Evolutionary conservation across 2,888 invertebrate genomes (phyloP), one percentile per base, ranked within the genome.

Genomic region (Endotricha flammealis): DNA sequence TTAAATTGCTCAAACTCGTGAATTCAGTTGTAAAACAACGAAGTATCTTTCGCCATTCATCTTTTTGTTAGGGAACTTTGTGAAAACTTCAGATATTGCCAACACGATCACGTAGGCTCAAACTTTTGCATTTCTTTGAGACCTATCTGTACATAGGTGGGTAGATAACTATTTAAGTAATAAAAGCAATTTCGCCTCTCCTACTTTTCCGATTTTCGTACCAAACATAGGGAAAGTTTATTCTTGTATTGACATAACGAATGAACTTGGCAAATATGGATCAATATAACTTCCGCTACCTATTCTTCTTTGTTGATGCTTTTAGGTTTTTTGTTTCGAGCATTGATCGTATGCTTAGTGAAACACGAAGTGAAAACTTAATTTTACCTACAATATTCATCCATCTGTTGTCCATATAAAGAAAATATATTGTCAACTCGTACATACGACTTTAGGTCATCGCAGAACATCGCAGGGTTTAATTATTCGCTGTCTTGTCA

Each of bases 141-240:
- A 29, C 29, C 2, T 34, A 12, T 24, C n/a, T 35, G 17, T 22
- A 6, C 12, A 14, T 12, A 31, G 36, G 24, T 22, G 29, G 23
- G 32, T 36, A 47, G 36, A 42, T 46, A 46, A 55, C 53, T 52
- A 47, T 48, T 44, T 44, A 39, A 44, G 47, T 32, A 46, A 46
- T 41, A 41, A 41, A 37, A 46, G 41, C 45, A 39, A 38, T 48
- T 57, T 49, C 36, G 42, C 25, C 36, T 42, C 24, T 32, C 14
- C 17, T 37, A 22, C 10, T 13, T 27, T n/a, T 12, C 17, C 31
- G 24, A 36, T 38, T 41, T 14, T 28, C 34, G 13, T 12, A 36
- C 29, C 27, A n/a, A n/a, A n/a, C 36, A 28, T 29, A 32, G 28
- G 28, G 8, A 42, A 37, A 36, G 31, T 39, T 42, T 12, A 23